Conservation (phyloP, 2,797 vertebrate genomes). For the Coregonus suidteri region DNA sequence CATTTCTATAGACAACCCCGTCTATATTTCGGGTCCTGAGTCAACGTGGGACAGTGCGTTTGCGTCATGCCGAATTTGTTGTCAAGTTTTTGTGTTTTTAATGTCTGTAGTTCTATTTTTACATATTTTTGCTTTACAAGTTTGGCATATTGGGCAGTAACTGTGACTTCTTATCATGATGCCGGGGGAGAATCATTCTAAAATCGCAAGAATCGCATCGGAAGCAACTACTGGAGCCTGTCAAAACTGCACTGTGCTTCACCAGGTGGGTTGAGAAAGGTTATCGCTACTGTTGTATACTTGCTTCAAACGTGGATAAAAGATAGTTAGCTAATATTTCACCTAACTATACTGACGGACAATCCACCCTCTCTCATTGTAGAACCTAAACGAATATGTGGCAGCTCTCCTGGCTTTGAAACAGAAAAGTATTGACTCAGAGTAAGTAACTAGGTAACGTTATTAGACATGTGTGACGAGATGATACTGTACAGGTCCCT, state of each 20-base stretch:
- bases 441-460: slow-evolving; percentile 80
- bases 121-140: neutral
- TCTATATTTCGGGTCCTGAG: slow-evolving; percentile 67
- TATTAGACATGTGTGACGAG: too few species aligned
- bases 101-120: neutral
- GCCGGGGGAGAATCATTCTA: slow-evolving; percentile 87
- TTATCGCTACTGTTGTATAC: neutral
- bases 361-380: slow-evolving; percentile 37
- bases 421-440: slow-evolving; percentile 89
- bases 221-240: slow-evolving; percentile 79
- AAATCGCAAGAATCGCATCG: slow-evolving; percentile 56
- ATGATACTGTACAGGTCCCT: too few species aligned
- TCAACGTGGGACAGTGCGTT: slow-evolving; percentile 64
- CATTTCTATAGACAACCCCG: slow-evolving; percentile 34
- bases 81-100: neutral
- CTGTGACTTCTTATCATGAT: slow-evolving; percentile 80
- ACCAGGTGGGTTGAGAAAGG: slow-evolving; percentile 64
- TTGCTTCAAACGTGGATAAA: neutral
- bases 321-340: neutral
- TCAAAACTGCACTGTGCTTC: slow-evolving; percentile 82
- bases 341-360: neutral
- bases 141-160: neutral
- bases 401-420: slow-evolving; percentile 89
- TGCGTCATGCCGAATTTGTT: neutral
- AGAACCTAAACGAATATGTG: slow-evolving; percentile 93